Evolutionary conservation across 2,797 vertebrate genomes (phyloP).

Genomic region (Sibirionetta formosa): DNA sequence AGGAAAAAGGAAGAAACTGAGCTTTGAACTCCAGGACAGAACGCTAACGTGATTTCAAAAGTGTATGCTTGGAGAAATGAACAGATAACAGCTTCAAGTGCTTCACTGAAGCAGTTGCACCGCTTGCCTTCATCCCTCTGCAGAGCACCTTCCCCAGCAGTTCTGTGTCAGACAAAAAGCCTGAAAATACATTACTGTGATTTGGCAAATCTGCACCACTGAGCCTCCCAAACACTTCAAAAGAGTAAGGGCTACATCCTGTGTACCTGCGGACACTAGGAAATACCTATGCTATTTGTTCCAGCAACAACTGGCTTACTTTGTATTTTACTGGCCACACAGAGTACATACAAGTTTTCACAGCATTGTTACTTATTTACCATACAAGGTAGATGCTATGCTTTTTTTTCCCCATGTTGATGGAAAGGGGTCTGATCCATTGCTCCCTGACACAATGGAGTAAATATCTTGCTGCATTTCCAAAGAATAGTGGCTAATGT

Average conservation of each 20-base stretch:
- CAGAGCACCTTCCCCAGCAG: not conserved
- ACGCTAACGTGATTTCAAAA: not conserved
- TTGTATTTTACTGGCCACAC: not conserved
- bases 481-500: not conserved
- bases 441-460: not conserved
- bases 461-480: not conserved
- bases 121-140: constrained; percentile 6
- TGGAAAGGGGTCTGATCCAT: not conserved
- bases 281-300: not conserved
- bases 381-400: not conserved
- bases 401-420: not conserved
- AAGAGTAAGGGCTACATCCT: not conserved
- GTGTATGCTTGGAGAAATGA: not conserved
- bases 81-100: not conserved
- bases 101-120: not conserved
- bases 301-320: not conserved
- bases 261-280: not conserved
- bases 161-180: not conserved
- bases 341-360: not conserved
- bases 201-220: not conserved
- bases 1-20: not conserved
- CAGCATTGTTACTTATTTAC: not conserved
- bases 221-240: not conserved
- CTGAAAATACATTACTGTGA: not conserved
- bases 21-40: constrained; percentile 3